phyloP scores from a whole-genome alignment of 2,888 invertebrate species.

The Nasonia oneida region DNA sequence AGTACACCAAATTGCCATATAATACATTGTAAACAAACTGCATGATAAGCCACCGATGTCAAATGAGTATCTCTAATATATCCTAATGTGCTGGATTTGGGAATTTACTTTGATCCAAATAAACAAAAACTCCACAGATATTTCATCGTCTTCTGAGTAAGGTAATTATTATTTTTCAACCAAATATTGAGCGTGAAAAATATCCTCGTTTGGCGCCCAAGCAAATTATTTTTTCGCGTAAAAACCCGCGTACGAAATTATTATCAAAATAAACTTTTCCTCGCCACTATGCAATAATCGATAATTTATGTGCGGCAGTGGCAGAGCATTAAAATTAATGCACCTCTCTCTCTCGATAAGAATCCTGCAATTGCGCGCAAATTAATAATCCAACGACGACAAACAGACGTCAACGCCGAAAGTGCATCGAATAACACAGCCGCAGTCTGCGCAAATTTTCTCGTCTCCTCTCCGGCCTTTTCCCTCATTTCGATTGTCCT shows the following conservation, averaged over 20 bases:
- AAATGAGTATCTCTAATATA: neutral
- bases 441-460: neutral
- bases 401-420: slow-evolving; percentile 2
- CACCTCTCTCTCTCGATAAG: neutral
- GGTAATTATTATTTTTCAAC: no score
- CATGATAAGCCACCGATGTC: neutral
- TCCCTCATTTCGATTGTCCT: slow-evolving; percentile 32
- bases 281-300: neutral
- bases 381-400: neutral
- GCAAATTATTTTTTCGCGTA: no score
- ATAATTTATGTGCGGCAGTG: neutral
- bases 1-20: neutral
- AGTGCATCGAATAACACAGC: neutral
- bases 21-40: neutral
- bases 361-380: neutral
- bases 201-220: no score
- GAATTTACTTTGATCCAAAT: neutral
- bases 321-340: neutral
- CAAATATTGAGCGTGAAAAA: no score
- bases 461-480: neutral
- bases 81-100: neutral
- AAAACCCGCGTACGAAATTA: no score
- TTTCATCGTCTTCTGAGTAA: no score
- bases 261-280: neutral
- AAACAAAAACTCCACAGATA: neutral